These are phyloP conservation scores for Centropus unirufus DNA, from an alignment of 2,113 vertebrate genomes.

Conservation along the genomic window DNA sequence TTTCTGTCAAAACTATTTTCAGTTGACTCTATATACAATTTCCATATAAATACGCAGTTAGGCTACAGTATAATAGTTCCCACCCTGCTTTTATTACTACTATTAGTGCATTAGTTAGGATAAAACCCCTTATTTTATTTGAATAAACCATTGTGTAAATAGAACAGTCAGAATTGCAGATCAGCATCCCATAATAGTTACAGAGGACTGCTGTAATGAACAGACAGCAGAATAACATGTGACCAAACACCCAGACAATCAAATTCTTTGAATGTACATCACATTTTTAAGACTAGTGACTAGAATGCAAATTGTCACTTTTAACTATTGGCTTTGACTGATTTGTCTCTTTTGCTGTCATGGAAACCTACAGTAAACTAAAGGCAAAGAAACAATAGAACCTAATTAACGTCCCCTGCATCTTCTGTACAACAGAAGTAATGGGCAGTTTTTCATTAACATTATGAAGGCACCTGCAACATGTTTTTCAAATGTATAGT, in stretches of 20 bases:
- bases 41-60: background rate
- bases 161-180: background rate
- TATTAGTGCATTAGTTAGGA: background rate
- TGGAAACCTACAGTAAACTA: conserved; percentile 2
- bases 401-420: background rate
- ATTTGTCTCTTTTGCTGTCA: conserved; percentile 7
- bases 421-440: background rate
- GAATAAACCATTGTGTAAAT: background rate
- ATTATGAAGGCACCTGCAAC: background rate
- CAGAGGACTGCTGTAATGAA: background rate
- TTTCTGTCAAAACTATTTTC: background rate
- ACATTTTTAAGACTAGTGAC: background rate
- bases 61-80: background rate
- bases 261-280: conserved; percentile 7
- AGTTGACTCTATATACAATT: background rate
- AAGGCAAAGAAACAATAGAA: background rate
- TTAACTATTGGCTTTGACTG: background rate
- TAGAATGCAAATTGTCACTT: conserved; percentile 4
- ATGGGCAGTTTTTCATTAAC: background rate
- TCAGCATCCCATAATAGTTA: background rate
- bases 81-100: background rate
- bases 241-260: background rate
- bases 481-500: background rate
- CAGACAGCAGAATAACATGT: background rate
- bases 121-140: background rate